Evolutionary conservation across 2,113 vertebrate genomes (phyloP).

Genomic region (Terrapene triunguis): DNA sequence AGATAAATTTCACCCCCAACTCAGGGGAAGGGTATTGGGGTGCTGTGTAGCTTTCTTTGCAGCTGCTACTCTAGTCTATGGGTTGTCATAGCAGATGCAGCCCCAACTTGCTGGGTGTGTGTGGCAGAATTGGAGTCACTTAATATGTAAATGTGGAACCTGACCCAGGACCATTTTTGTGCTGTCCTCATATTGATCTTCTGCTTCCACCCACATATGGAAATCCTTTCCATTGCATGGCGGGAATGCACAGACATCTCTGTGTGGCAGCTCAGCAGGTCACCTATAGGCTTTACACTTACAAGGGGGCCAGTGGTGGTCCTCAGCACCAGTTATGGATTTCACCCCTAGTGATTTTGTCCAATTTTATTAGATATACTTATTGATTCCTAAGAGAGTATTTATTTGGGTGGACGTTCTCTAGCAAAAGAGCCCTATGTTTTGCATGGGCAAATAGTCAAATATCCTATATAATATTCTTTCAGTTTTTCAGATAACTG

Average conservation of each 20-base stretch:
- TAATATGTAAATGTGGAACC: background rate
- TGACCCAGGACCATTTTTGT: background rate
- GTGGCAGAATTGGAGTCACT: background rate
- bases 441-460: accelerated
- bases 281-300: background rate
- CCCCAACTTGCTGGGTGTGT: accelerated
- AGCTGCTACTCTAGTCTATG: background rate
- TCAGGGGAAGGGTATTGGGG: accelerated
- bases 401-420: background rate
- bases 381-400: background rate
- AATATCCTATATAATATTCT: background rate
- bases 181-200: background rate
- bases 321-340: background rate
- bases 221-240: accelerated
- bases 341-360: background rate
- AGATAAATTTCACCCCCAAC: background rate
- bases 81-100: background rate
- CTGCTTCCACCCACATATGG: background rate
- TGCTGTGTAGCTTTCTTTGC: background rate
- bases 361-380: background rate
- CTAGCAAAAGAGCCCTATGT: accelerated
- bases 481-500: background rate
- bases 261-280: background rate
- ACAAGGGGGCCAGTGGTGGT: accelerated
- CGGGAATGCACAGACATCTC: background rate